Conservation (phyloP, 1,140 invertebrate genomes). For the Pteromalus puparum region DNA sequence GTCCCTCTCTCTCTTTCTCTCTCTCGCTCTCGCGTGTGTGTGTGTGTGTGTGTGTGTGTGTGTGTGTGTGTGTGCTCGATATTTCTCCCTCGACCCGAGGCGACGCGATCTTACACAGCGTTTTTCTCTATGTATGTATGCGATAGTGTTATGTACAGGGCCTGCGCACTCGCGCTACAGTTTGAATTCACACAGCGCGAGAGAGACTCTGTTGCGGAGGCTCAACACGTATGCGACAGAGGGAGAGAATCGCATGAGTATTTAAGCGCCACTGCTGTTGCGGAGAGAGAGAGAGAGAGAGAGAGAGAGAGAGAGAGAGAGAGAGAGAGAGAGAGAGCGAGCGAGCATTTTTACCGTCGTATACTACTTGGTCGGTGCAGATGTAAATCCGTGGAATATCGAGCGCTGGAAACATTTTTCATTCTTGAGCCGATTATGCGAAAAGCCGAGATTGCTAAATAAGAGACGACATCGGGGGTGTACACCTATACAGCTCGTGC, state of each 20-base stretch:
- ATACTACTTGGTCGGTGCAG: no score
- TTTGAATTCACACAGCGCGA: background rate
- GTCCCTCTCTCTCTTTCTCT: background rate
- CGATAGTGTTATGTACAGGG: no score
- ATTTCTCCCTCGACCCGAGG: background rate
- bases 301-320: background rate
- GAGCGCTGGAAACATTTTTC: no score
- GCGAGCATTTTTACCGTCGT: no score
- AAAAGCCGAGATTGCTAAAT: no score
- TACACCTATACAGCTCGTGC: no score
- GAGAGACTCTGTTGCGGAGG: slow-evolving; percentile 25
- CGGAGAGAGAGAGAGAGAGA: background rate
- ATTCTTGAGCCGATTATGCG: no score
- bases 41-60: background rate
- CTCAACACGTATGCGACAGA: slow-evolving; percentile 37
- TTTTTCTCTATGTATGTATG: background rate
- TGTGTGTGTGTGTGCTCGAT: background rate
- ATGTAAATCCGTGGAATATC: no score
- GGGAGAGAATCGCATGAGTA: slow-evolving; percentile 54
- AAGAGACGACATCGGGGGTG: no score
- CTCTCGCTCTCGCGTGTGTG: background rate
- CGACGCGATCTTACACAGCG: slow-evolving; percentile 6
- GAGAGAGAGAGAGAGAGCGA: no score
- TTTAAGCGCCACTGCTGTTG: no score
- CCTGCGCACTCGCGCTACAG: background rate